A percentile compares a stretch with the other conserved stretches of the same genome.
phyloP scores from a whole-genome alignment of 64 coral and sea anemone species.

The Astreopora myriophthalma region DNA sequence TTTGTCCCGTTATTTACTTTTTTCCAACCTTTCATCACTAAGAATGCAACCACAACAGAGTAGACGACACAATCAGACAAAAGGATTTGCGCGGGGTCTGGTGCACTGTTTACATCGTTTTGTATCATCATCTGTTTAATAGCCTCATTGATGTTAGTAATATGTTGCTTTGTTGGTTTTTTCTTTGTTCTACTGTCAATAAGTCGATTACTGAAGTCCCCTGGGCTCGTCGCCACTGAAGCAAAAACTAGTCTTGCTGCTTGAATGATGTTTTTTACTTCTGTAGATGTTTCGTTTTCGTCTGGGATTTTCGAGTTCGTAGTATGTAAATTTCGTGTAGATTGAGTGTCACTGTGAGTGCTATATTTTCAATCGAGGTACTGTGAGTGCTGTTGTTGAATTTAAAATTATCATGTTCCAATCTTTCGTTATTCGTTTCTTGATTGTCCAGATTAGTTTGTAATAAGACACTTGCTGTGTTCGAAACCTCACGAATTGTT shows the following conservation, averaged over 20 bases:
- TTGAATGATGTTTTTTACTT: constrained; percentile 13
- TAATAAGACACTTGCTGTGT: background rate
- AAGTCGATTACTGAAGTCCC: background rate
- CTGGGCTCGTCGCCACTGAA: background rate
- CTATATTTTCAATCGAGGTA: too few relatives aligned
- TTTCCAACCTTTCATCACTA: constrained; percentile 7
- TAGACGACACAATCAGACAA: background rate
- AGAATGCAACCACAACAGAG: background rate
- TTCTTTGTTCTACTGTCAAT: too few relatives aligned
- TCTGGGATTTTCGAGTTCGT: constrained; percentile 12
- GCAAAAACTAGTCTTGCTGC: background rate
- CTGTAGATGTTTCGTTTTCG: background rate
- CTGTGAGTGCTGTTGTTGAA: too few relatives aligned
- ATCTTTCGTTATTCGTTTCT: constrained; percentile 3
- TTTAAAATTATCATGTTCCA: background rate
- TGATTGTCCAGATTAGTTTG: background rate
- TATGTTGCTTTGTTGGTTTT: too few relatives aligned
- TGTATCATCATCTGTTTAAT: too few relatives aligned
- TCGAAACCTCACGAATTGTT: constrained; percentile 14
- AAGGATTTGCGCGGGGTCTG: background rate
- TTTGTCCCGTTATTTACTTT: background rate
- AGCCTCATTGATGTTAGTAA: too few relatives aligned
- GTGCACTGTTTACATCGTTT: background rate
- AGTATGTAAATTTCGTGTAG: constrained; percentile 17
- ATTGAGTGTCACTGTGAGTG: background rate